Conservation (phyloP, 2,797 vertebrate genomes). For the Chrosomus eos region DNA sequence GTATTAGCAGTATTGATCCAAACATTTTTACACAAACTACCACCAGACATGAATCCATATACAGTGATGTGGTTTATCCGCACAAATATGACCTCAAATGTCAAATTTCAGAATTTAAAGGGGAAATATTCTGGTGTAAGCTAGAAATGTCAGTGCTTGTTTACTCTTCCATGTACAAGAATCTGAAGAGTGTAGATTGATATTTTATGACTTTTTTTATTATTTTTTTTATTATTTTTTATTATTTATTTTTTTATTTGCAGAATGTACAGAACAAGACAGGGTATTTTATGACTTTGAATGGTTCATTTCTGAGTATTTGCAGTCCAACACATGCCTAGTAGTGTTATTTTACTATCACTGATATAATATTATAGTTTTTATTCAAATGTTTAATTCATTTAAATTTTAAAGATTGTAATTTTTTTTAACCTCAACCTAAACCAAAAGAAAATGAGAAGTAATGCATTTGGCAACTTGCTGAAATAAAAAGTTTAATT, state of each 20-base stretch:
- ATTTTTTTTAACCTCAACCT: too few relatives aligned
- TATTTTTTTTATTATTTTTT: too few relatives aligned
- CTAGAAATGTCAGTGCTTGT: not conserved
- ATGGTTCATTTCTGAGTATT: not conserved
- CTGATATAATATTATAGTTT: too few relatives aligned
- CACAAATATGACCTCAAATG: slow-evolving; percentile 6
- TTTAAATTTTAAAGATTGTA: too few relatives aligned
- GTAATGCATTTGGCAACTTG: too few relatives aligned
- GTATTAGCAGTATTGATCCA: slow-evolving; percentile 37
- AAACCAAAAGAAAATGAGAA: too few relatives aligned
- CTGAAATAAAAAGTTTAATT: not conserved
- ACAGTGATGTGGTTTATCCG: slow-evolving; percentile 11
- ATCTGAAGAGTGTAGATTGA: not conserved
- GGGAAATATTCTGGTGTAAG: not conserved
- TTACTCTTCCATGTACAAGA: not conserved
- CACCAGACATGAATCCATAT: slow-evolving; percentile 25
- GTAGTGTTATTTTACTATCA: too few relatives aligned
- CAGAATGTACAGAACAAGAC: too few relatives aligned
- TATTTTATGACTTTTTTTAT: not conserved
- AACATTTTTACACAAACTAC: slow-evolving; percentile 20
- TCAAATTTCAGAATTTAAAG: slow-evolving; percentile 1
- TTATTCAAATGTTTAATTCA: too few relatives aligned
- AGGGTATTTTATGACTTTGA: not conserved
- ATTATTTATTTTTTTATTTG: too few relatives aligned
- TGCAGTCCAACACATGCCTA: too few relatives aligned